Conservation (phyloP, 2,797 vertebrate genomes). For the Siniperca scherzeri region DNA sequence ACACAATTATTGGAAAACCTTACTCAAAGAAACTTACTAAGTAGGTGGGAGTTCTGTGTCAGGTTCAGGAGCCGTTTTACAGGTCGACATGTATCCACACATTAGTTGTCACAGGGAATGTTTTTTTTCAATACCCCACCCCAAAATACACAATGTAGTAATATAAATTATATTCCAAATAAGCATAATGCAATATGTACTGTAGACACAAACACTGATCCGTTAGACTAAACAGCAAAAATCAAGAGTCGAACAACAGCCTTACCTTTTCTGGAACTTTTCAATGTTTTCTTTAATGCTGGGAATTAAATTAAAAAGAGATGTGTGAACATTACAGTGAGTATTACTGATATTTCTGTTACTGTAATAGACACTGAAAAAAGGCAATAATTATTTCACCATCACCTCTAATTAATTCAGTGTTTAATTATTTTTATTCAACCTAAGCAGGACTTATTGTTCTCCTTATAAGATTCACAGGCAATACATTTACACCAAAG, state of each 20-base stretch:
- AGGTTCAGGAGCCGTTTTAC: background rate
- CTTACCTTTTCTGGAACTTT: constrained; percentile 84
- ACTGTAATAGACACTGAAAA: background rate
- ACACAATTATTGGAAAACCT: background rate
- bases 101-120: background rate
- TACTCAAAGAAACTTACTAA: background rate
- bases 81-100: background rate
- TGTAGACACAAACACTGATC: background rate
- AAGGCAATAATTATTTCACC: background rate
- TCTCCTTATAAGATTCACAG: background rate
- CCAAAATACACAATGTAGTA: background rate
- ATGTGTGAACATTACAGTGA: background rate
- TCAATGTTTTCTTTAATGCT: constrained; percentile 86
- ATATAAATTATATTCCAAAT: background rate
- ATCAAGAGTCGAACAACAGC: background rate
- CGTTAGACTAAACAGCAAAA: background rate
- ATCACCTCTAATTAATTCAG: background rate
- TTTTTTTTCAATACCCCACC: background rate
- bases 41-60: background rate
- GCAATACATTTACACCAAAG: background rate
- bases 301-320: constrained; percentile 46
- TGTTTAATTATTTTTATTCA: background rate
- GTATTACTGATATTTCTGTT: background rate
- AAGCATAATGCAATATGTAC: background rate
- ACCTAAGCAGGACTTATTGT: background rate